Percentiles rank a stretch among this genome's conserved stretches.
Conservation (phyloP, 2,888 invertebrate genomes). For the Ellobium chinense region DNA sequence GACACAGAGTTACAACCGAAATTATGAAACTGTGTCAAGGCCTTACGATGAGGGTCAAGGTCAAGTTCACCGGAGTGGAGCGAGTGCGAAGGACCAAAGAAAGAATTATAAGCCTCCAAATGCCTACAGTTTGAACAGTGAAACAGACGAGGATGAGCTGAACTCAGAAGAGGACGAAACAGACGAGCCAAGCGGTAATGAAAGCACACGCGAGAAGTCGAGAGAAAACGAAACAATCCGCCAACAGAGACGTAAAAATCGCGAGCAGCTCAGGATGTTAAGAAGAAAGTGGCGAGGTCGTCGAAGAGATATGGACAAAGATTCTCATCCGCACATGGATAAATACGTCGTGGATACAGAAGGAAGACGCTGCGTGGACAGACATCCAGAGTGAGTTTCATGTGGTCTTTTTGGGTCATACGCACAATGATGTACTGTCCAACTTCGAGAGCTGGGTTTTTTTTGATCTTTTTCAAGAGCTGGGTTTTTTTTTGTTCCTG, state of each 20-base stretch:
- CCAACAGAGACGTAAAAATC: background rate
- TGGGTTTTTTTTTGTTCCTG: too few species aligned
- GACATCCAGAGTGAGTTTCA: constrained; percentile 9
- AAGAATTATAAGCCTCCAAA: background rate
- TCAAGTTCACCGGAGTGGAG: background rate
- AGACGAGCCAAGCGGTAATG: background rate
- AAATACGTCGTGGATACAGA: constrained; percentile 6
- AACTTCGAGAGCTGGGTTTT: too few species aligned
- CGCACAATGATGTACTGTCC: too few species aligned
- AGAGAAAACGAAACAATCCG: too few species aligned
- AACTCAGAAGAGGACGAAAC: background rate
- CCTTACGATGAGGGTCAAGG: background rate
- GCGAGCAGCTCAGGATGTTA: background rate
- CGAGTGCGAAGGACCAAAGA: background rate
- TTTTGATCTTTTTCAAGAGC: too few species aligned
- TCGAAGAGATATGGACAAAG: background rate
- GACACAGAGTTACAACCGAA: background rate
- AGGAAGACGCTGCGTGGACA: constrained; percentile 16
- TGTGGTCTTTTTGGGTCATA: too few species aligned
- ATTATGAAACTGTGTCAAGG: background rate
- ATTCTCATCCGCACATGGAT: background rate
- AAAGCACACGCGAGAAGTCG: too few species aligned
- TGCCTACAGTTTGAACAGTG: too few species aligned
- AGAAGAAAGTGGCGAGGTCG: background rate
- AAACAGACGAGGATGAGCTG: background rate